phyloP scores from a whole-genome alignment of 23 tunicate species.

The Clavelina lepadiformis region DNA sequence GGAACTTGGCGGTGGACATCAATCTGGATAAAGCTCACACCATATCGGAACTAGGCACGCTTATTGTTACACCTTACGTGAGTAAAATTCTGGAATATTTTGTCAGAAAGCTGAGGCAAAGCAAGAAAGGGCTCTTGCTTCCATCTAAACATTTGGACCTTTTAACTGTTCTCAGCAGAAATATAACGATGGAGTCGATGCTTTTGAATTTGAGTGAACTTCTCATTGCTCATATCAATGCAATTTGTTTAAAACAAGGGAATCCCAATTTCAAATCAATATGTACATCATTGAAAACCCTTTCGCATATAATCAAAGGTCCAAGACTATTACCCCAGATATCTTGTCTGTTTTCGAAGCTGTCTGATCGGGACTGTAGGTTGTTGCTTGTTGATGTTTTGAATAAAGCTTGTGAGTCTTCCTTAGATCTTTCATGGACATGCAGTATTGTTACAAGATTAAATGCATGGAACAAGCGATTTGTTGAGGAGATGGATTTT shows the following conservation, averaged over 20 bases:
- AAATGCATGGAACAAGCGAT: constrained; percentile 68
- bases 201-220: constrained; percentile 48
- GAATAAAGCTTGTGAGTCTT: constrained; percentile 21
- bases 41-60: constrained; percentile 10
- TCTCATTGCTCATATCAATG: constrained; percentile 42
- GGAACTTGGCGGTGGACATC: neutral
- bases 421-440: constrained; percentile 35
- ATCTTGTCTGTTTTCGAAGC: constrained; percentile 43
- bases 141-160: constrained; percentile 17
- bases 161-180: constrained; percentile 26
- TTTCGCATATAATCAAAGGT: constrained; percentile 23
- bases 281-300: constrained; percentile 26
- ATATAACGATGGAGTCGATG: constrained; percentile 11
- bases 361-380: constrained; percentile 41
- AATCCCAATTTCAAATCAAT: constrained; percentile 9
- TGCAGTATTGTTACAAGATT: constrained; percentile 32
- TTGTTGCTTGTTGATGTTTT: constrained; percentile 41
- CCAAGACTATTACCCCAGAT: constrained; percentile 28
- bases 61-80: constrained; percentile 30
- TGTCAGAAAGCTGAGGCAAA: constrained; percentile 10
- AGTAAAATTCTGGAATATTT: constrained; percentile 16
- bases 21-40: constrained; percentile 1
- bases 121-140: constrained; percentile 21
- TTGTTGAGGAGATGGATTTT: constrained; percentile 62
- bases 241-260: neutral